These are phyloP conservation scores for Chionomys nivalis DNA, from an alignment of 2,113 vertebrate species.

Conservation along the genomic window DNA sequence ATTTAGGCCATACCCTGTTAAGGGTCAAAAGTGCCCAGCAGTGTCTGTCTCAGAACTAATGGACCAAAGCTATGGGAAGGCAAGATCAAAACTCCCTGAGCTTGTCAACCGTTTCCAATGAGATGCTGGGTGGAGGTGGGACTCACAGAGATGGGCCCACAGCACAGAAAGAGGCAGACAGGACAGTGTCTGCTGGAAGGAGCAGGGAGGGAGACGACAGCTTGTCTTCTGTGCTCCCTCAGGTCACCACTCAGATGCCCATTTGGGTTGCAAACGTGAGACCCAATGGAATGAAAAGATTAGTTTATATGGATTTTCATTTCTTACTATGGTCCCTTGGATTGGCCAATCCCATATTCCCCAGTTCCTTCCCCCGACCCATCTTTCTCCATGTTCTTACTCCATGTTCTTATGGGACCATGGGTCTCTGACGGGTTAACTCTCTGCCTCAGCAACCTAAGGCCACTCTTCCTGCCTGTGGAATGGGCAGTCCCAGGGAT, in stretches of 20 bases:
- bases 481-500: background rate
- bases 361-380: accelerated
- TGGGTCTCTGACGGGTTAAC: background rate
- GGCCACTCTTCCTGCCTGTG: background rate
- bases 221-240: background rate
- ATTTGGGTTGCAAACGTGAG: background rate
- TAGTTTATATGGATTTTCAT: background rate
- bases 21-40: background rate
- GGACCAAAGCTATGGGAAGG: background rate
- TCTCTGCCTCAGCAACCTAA: background rate
- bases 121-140: background rate
- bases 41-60: background rate
- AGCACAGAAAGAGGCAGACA: background rate
- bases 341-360: background rate
- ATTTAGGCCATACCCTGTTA: background rate
- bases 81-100: background rate
- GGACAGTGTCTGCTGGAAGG: accelerated
- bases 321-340: background rate
- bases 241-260: background rate
- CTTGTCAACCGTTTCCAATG: background rate
- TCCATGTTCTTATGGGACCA: background rate
- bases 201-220: background rate
- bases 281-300: background rate
- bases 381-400: background rate
- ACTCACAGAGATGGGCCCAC: accelerated